Conservation (phyloP, 2,113 vertebrate genomes). For the Macquaria australasica region DNA sequence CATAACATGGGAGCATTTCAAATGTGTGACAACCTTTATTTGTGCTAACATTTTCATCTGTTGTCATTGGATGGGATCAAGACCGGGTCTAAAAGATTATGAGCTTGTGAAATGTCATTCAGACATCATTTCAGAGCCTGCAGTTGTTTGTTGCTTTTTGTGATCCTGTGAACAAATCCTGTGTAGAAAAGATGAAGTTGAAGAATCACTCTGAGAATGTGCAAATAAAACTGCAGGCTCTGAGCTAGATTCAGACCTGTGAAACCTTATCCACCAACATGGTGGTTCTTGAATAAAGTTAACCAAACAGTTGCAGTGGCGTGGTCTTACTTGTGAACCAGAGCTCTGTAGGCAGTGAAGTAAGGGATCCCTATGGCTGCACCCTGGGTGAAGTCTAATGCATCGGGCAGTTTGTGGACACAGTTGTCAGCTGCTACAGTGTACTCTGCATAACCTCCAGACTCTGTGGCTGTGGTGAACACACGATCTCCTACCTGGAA, state of each 20-base stretch:
- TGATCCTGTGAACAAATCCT: too few relatives aligned
- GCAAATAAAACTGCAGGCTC: not conserved
- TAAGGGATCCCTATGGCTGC: conserved; percentile 92
- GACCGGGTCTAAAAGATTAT: not conserved
- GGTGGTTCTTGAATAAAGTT: not conserved
- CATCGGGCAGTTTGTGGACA: conserved; percentile 86
- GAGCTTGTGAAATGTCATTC: not conserved
- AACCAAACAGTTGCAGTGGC: not conserved
- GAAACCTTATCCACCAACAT: not conserved
- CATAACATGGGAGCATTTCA: too few relatives aligned
- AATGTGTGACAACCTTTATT: too few relatives aligned
- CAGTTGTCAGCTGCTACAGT: conserved; percentile 82
- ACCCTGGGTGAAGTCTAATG: conserved; percentile 90
- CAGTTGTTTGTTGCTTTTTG: too few relatives aligned
- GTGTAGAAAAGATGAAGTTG: not conserved
- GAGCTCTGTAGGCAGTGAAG: conserved; percentile 95
- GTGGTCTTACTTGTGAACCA: conserved; percentile 90
- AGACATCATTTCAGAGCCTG: too few relatives aligned
- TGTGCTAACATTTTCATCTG: too few relatives aligned
- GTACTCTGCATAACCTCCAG: conserved; percentile 94
- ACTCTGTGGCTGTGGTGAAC: conserved; percentile 86
- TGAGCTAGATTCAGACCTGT: not conserved
- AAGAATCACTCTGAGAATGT: not conserved
- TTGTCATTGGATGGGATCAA: not conserved
- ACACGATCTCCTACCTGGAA: conserved; percentile 91